Base-by-base conservation (phyloP, 2,113 vertebrate species). In the Acanthochromis polyacanthus region DNA sequence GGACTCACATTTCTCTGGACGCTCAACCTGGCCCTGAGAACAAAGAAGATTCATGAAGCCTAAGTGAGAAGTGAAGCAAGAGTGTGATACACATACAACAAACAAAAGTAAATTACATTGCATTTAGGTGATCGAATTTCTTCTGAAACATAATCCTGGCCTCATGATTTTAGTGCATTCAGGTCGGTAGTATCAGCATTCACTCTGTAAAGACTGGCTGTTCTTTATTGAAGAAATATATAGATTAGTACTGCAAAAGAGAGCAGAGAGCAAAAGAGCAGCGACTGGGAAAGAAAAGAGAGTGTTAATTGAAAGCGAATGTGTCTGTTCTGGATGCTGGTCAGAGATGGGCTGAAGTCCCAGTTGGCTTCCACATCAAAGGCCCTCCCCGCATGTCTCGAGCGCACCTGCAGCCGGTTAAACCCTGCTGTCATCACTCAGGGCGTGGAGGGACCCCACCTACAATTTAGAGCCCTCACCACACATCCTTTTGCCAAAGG, bases 261-360 rank as follows among this genome's bases (percentile, higher is more conserved):
- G 45, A 79, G 50, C 67, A 63, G 22, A 81, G 62, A 80, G 81
- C 20, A 61, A 69, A 69, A 74, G 52, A 77, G 73, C 46, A 72
- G 62, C 25, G 23, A 67, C 78, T 36, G 66, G 46, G 79, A 74
- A 75, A 69, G 80, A 86, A 76, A 60, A 56, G 67, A 83, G 86
- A 89, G 88, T 90, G 86, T 90, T 91, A 93, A 93, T 85, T 89
- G 83, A 91, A 93, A 93, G 85, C 85, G 85, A 93, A 93, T 93
- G 92, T 90, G 89, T 91, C 87, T 89, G 84, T 52, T 80, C 83
- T 90, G 89, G 88, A 88, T 85, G 84, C 78, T 86, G 87, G 89
- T 90, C 86, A 84, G 84, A 86, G 88, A 92, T 90, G 90, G 91
- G 91, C 91, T 16, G 3, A 32, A 69, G 80, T 93, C 91, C 91